Conservation (phyloP, 2,888 invertebrate genomes). For the Lysandra bellargus region DNA sequence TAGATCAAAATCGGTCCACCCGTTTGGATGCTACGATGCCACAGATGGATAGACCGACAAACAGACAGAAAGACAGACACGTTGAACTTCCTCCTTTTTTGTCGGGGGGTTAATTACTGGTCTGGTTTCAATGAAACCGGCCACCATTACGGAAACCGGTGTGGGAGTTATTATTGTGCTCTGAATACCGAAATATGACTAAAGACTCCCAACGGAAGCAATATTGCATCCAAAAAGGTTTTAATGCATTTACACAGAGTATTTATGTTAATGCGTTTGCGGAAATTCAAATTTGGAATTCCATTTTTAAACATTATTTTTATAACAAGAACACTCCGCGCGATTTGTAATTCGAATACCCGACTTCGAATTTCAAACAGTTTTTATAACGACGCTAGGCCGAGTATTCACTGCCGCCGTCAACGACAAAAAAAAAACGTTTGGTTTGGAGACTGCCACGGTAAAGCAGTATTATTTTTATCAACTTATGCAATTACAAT, state of each 20-base stretch:
- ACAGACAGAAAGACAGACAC: no score
- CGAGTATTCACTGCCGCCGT: background rate
- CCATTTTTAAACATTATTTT: conserved; percentile 42
- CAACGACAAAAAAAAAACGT: no score
- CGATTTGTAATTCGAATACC: conserved; percentile 45
- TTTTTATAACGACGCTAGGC: conserved; percentile 37
- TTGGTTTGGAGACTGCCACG: no score
- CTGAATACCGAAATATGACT: conserved; percentile 29
- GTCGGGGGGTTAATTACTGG: no score
- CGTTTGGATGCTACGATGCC: no score
- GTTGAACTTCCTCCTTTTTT: no score
- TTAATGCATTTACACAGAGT: conserved; percentile 37
- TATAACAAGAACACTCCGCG: conserved; percentile 41
- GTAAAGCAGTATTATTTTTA: no score
- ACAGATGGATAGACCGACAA: no score
- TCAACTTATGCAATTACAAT: no score
- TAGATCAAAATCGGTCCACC: no score
- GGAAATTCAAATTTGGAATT: conserved; percentile 43
- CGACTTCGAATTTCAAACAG: conserved; percentile 42
- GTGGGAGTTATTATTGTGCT: background rate
- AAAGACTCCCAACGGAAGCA: conserved; percentile 30
- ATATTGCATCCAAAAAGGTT: conserved; percentile 38
- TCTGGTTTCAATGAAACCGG: no score
- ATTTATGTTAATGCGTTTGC: conserved; percentile 42
- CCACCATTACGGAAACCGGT: no score